A percentile compares a stretch with the other conserved stretches of the same genome.
Evolutionary conservation across 2,797 vertebrate genomes (phyloP).

Genomic region (Notolepis coatsorum): DNA sequence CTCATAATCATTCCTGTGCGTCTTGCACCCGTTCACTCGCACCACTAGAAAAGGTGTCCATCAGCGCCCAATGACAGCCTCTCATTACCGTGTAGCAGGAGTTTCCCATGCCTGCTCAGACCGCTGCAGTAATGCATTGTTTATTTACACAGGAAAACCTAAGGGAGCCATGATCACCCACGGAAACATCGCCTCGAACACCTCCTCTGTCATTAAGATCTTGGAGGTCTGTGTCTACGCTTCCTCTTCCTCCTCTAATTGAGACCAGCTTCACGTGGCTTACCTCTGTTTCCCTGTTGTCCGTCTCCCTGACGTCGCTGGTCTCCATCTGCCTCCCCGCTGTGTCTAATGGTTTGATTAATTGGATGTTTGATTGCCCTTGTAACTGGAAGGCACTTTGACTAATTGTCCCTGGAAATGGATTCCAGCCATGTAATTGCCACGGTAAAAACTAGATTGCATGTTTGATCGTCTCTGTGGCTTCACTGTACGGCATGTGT

Average conservation of each 20-base stretch:
- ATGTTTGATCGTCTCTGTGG: slow-evolving; percentile 27
- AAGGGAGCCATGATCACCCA: slow-evolving; percentile 90
- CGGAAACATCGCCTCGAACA: slow-evolving; percentile 87
- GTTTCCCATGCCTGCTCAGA: no score
- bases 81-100: slow-evolving; percentile 42
- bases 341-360: slow-evolving; percentile 78
- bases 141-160: slow-evolving; percentile 85
- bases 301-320: slow-evolving; percentile 36
- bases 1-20: slow-evolving; percentile 2
- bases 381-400: slow-evolving; percentile 65
- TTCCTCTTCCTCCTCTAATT: slow-evolving; percentile 77
- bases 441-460: slow-evolving; percentile 60
- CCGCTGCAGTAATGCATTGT: slow-evolving; percentile 74
- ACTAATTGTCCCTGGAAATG: slow-evolving; percentile 68
- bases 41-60: slow-evolving; percentile 65
- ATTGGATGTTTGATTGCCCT: slow-evolving; percentile 75
- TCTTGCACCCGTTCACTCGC: slow-evolving; percentile 33
- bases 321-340: slow-evolving; percentile 62
- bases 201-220: slow-evolving; percentile 88
- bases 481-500: slow-evolving; percentile 22
- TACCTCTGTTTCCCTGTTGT: slow-evolving; percentile 57
- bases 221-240: slow-evolving; percentile 83
- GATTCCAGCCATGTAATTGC: slow-evolving; percentile 57
- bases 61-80: slow-evolving; percentile 21
- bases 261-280: slow-evolving; percentile 72